Percentiles rank a stretch among this genome's conserved stretches.
phyloP scores from a whole-genome alignment of 2,888 invertebrate species.

The Spicauda simplicius region DNA sequence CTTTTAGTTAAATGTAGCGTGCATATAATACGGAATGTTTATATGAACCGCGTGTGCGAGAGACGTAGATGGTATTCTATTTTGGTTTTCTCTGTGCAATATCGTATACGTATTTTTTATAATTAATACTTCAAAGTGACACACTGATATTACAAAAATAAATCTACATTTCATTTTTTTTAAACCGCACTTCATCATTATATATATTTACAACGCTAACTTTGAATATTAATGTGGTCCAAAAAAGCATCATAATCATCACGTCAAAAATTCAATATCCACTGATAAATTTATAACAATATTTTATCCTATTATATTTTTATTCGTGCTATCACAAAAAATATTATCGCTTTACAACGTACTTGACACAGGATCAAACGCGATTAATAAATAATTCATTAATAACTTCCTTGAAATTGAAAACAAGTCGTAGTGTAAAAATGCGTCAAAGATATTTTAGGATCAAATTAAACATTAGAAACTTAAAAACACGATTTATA shows the following conservation, averaged over 20 bases:
- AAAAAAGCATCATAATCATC: no score
- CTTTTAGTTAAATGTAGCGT: slow-evolving; percentile 6
- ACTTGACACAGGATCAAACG: slow-evolving; percentile 1
- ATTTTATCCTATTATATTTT: neutral
- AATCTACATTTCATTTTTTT: neutral
- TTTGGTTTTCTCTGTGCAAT: neutral
- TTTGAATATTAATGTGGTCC: no score
- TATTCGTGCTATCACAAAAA: neutral
- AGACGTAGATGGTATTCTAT: slow-evolving; percentile 1
- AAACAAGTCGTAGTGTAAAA: neutral
- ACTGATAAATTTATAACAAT: neutral
- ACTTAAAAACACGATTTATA: neutral
- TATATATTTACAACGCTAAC: no score
- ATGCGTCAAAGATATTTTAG: neutral
- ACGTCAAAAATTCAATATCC: no score
- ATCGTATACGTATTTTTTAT: neutral
- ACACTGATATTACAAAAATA: neutral
- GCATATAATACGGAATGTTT: slow-evolving; percentile 2
- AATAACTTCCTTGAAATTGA: neutral
- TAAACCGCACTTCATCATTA: no score
- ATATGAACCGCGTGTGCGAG: neutral
- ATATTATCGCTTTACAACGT: neutral
- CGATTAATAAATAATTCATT: neutral
- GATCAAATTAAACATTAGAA: neutral
- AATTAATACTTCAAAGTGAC: no score